A percentile compares a stretch with the other conserved stretches of the same genome.
phyloP scores from a whole-genome alignment of 2,797 vertebrate genomes.

The Enteromius anoplus region DNA sequence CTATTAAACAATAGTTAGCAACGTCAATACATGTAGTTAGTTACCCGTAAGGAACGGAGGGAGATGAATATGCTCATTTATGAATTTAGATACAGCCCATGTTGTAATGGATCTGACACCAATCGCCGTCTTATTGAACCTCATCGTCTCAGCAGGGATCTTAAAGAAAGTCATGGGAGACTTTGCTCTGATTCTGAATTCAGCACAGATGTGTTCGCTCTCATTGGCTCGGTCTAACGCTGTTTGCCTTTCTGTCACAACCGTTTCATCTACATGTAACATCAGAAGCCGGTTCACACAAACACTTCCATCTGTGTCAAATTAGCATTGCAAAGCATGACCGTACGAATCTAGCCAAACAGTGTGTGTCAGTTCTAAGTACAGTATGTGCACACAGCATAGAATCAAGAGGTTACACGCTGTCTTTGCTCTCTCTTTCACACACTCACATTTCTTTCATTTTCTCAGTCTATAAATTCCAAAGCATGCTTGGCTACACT shows the following conservation, averaged over 20 bases:
- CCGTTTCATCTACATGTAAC: constrained; percentile 49
- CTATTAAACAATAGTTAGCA: background rate
- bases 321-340: constrained; percentile 57
- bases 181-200: background rate
- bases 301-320: constrained; percentile 54
- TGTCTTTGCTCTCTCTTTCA: constrained; percentile 17
- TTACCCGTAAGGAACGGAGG: background rate
- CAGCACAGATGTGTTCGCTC: background rate
- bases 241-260: constrained; percentile 39
- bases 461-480: constrained; percentile 11
- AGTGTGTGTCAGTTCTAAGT: constrained; percentile 41
- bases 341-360: constrained; percentile 48
- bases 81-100: background rate
- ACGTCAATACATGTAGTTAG: background rate
- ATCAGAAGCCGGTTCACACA: constrained; percentile 47
- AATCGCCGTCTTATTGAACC: background rate
- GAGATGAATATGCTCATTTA: constrained; percentile 13
- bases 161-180: constrained; percentile 1
- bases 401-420: constrained; percentile 19
- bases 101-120: background rate
- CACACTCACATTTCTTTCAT: background rate
- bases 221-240: background rate
- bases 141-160: background rate
- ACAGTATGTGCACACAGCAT: constrained; percentile 19
- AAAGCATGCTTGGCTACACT: constrained; percentile 18